Base-by-base conservation (phyloP, 2,113 vertebrate genomes). In the Pterocles burchelli region DNA sequence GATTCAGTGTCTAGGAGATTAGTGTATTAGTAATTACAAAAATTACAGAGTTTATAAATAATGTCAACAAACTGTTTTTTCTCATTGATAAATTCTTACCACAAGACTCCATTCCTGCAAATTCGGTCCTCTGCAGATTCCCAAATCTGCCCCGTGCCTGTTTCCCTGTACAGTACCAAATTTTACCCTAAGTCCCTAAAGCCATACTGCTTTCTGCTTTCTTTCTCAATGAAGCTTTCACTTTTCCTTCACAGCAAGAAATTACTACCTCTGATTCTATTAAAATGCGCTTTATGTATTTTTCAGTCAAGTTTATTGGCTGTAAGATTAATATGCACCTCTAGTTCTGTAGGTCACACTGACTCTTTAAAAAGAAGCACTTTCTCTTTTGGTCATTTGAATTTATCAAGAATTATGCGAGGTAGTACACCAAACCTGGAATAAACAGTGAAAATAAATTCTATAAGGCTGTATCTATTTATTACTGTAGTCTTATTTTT, bases 251-350 rank as follows among this genome's bases (percentile, higher is more conserved):
- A 94, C 43, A 85, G 91, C 17, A 71, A 95, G 43, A 91, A 93
- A 91, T 10, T 8, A 92, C 51, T 82, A 92, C 67, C 77, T 75
- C 21, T 76, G 57, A 85, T 58, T 70, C 79, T 62, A 79, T 88
- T 90, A 94, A 88, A 94, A 87, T 55, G 59, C 9, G 73, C 95
- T 96, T 95, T 68, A 85, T 91, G 15, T 67, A 58, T 76, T 92
- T 96, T 85, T 90, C 54, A 88, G 80, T 24, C 41, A 95, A 72
- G 75, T 86, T 89, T 88, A 88, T 90, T 95, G 31, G 22, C 52
- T 93, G 24, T 46, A 89, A 94, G 85, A 90, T 94, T 96, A 96
- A 95, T 92, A 96, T 36, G 24, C 36, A 78, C 74, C 63, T 67
- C 29, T 43, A 75, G 54, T 46, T 87, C 78, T 85, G 95, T 83